phyloP scores from a whole-genome alignment of 2,888 invertebrate genomes.

The Caenorhabditis panamensis region DNA sequence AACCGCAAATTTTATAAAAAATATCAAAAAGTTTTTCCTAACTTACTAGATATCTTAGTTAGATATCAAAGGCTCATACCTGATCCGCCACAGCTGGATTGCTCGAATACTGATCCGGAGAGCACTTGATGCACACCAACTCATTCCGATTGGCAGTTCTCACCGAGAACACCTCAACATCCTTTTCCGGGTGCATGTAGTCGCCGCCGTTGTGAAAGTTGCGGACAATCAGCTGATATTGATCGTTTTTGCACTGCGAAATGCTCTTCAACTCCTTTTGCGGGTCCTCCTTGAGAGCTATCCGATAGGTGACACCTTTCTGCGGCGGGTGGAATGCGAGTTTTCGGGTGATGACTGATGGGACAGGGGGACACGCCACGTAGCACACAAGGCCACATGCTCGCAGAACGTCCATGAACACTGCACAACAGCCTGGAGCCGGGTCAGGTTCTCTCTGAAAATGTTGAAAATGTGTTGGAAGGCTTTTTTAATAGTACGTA shows the following conservation, averaged over 20 bases:
- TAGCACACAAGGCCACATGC: constrained; percentile 70
- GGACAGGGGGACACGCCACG: constrained; percentile 75
- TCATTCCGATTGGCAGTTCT: constrained; percentile 50
- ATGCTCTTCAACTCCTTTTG: constrained; percentile 44
- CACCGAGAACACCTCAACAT: constrained; percentile 49
- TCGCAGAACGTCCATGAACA: constrained; percentile 45
- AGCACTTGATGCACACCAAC: constrained; percentile 57
- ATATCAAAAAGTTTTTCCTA: too few relatives aligned
- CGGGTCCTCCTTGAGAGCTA: constrained; percentile 41
- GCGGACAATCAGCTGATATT: constrained; percentile 36
- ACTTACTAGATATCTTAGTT: too few relatives aligned
- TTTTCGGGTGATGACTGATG: constrained; percentile 71
- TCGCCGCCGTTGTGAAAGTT: constrained; percentile 38
- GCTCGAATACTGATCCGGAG: constrained; percentile 18
- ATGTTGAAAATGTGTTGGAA: too few relatives aligned
- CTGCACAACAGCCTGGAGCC: constrained; percentile 57
- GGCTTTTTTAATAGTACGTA: too few relatives aligned
- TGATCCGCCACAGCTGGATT: constrained; percentile 34
- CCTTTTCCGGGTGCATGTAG: constrained; percentile 29
- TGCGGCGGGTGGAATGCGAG: constrained; percentile 77
- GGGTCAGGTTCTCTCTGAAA: too few relatives aligned
- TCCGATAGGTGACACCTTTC: constrained; percentile 54
- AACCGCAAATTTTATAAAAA: background rate
- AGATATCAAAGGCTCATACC: background rate
- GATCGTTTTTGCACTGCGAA: constrained; percentile 40